phyloP scores from a whole-genome alignment of 2,113 vertebrate species.

The Chinchilla lanigera region DNA sequence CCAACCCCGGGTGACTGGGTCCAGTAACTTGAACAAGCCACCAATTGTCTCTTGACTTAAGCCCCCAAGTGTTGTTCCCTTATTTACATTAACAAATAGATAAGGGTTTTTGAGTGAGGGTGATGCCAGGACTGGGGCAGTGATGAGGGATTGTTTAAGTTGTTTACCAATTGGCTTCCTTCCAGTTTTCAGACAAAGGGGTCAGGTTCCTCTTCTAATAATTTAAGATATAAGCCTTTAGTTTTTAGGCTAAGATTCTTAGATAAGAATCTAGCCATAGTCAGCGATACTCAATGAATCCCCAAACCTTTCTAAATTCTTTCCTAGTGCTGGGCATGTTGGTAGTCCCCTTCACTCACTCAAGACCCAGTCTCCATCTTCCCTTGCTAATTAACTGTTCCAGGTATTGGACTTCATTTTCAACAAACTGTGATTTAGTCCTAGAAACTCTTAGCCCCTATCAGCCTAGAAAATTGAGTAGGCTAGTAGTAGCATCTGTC shows the following conservation, averaged over 20 bases:
- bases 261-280: not conserved
- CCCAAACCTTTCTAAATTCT: not conserved
- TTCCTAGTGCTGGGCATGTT: too few relatives aligned
- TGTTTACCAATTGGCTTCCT: not conserved
- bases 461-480: not conserved
- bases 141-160: not conserved
- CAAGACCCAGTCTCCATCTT: not conserved
- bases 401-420: not conserved
- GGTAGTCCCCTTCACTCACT: too few relatives aligned
- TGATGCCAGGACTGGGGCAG: not conserved
- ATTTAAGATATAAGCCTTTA: not conserved
- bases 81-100: not conserved
- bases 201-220: not conserved
- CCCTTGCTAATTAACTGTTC: not conserved
- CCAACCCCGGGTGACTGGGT: too few relatives aligned
- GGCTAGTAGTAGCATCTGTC: not conserved
- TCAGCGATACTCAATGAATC: not conserved
- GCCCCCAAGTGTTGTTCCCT: not conserved
- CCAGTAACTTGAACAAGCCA: not conserved
- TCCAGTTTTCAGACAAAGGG: not conserved
- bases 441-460: not conserved
- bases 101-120: not conserved
- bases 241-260: too few relatives aligned
- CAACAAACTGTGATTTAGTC: not conserved
- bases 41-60: not conserved